Evolutionary conservation across 2,113 vertebrate species (phyloP), one percentile per base, ranked within the genome.

Genomic region (Bucco capensis): DNA sequence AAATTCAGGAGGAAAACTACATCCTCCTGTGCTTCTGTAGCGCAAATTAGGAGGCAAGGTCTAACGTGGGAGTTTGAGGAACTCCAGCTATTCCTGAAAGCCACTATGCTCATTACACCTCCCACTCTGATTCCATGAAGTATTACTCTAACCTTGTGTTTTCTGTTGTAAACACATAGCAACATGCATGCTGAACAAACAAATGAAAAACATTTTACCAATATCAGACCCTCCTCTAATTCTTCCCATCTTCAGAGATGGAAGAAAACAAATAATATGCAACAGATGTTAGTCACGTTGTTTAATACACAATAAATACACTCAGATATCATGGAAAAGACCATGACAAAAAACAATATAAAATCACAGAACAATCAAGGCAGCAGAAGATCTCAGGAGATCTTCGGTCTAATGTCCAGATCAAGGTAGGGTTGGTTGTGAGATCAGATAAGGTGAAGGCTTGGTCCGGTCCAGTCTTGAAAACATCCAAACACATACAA

Each of bases 161-260:
- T 90, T 86, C 57, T 71, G 8, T 19, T 72, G 37, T 69, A 93
- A 90, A 89, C 35, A 84, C 83, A 84, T 84, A 90, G 83, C 65
- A 92, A 86, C 88, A 86, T 13, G 33, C 42, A 78, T 31, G 19
- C 31, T 78, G 93, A 88, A 86, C 60, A 92, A 71, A 70, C 66
- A 69, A 94, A 69, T 70, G 93, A 54, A 54, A 86, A 96, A 81
- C 54, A 82, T 80, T 81, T 38, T 4, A 8, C 25, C 64, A 88
- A 27, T 31, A 66, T 35, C 79, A 96, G 79, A 70, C 12, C 23
- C 49, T 61, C 31, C 15, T 33, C 33, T 95, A 27, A 42, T 82
- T 83, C 46, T 89, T 90, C 61, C 61, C 81, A n/a, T n/a, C n/a
- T 33, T 22, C 67, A 74, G 81, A 82, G 22, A 67, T 7, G 74